Conservation (phyloP, 2,113 vertebrate species). For the Pica pica region DNA sequence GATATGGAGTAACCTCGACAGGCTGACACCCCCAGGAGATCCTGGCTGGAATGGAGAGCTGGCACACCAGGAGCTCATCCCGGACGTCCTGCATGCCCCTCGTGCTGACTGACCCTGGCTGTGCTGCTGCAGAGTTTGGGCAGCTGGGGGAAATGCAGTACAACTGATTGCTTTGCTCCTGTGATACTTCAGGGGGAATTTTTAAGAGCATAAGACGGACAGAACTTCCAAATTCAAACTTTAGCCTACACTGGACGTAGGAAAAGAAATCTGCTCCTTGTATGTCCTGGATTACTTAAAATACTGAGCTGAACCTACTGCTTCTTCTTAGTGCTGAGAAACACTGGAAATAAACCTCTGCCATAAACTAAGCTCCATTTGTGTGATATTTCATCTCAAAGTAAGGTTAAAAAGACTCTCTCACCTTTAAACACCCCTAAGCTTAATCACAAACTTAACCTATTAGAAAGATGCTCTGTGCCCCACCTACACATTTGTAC, state of each 20-base stretch:
- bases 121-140: background rate
- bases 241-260: fast-evolving
- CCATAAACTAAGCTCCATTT: background rate
- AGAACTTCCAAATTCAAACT: background rate
- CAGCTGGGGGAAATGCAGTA: background rate
- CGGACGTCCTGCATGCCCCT: fast-evolving
- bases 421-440: background rate
- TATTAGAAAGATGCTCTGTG: background rate
- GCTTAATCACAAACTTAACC: background rate
- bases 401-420: background rate
- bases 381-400: background rate
- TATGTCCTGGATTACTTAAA: background rate
- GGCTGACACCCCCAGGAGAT: background rate
- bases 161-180: background rate
- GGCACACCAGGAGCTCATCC: background rate
- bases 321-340: background rate
- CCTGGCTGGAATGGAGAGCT: background rate
- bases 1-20: fast-evolving
- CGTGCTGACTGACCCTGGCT: fast-evolving
- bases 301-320: background rate
- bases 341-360: background rate
- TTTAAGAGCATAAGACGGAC: fast-evolving
- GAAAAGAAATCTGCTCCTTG: background rate
- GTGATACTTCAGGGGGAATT: background rate
- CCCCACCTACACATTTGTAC: background rate